These are phyloP conservation scores for Adoxophyes honmai DNA, from an alignment of 1,140 invertebrate genomes.

Conservation along the genomic window DNA sequence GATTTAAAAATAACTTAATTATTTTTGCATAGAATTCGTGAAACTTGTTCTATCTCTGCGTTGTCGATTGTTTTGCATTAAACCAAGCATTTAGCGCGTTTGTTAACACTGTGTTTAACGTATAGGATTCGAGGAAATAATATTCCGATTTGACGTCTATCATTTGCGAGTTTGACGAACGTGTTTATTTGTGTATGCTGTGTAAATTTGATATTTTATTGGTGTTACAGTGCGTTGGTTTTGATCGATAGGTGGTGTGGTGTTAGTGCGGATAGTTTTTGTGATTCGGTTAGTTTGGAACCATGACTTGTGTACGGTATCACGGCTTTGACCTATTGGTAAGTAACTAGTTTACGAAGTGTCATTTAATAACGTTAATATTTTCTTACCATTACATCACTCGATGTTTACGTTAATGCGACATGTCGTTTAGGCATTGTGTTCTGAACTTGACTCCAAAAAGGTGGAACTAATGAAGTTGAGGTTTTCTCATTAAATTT, in stretches of 20 bases:
- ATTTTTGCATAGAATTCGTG: background rate
- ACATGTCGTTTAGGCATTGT: background rate
- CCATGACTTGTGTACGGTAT: background rate
- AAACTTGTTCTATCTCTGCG: background rate
- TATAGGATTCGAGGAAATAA: slow-evolving; percentile 6
- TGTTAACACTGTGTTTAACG: background rate
- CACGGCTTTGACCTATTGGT: background rate
- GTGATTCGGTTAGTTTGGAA: background rate
- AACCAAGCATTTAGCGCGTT: background rate
- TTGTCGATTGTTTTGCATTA: background rate
- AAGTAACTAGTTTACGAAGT: background rate
- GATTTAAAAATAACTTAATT: background rate
- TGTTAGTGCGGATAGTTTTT: background rate
- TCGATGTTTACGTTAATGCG: background rate
- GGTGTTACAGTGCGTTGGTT: slow-evolving; percentile 1
- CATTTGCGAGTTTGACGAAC: slow-evolving; percentile 6
- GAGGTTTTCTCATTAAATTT: background rate
- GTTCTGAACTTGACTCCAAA: background rate
- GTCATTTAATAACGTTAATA: background rate
- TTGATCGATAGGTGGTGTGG: slow-evolving; percentile 1
- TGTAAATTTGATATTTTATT: slow-evolving; percentile 5
- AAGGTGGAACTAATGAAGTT: background rate
- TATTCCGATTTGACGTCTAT: slow-evolving; percentile 2
- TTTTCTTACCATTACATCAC: slow-evolving; percentile 6
- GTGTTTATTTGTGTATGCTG: slow-evolving; percentile 13